Conservation (phyloP, 1,140 invertebrate species). For the Drosophila jambulina region DNA sequence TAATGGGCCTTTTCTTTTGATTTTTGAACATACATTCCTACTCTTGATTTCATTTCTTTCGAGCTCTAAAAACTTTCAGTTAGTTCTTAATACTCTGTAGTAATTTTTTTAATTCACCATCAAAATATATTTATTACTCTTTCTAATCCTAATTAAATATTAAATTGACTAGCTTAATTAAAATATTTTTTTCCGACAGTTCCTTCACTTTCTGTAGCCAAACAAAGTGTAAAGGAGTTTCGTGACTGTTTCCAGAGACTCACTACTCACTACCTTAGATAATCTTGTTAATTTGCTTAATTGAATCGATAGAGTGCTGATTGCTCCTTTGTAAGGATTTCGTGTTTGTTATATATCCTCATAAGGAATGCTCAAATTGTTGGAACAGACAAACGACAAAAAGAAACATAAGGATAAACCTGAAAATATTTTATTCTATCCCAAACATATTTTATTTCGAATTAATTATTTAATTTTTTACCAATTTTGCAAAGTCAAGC, state of each 20-base stretch:
- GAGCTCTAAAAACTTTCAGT: neutral
- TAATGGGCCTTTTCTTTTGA: neutral
- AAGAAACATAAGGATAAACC: neutral
- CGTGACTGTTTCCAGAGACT: neutral
- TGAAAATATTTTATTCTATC: accelerated
- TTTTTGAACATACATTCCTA: no score
- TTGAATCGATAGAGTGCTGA: conserved; percentile 2
- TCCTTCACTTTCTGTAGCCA: neutral
- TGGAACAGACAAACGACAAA: neutral
- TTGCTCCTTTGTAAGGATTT: neutral
- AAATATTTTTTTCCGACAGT: neutral
- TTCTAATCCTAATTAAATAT: neutral
- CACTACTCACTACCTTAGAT: neutral
- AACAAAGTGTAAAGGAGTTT: neutral
- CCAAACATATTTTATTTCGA: neutral
- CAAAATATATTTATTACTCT: neutral
- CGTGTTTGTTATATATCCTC: neutral
- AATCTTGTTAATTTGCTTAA: conserved; percentile 2
- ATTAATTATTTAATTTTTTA: neutral
- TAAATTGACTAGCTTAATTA: neutral
- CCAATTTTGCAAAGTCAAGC: no score
- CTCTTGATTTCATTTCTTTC: neutral
- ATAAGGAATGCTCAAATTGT: neutral
- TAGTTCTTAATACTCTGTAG: neutral
- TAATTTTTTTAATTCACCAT: neutral